Evolutionary conservation across 2,888 invertebrate genomes (phyloP).

Genomic region (Lithodes maja): DNA sequence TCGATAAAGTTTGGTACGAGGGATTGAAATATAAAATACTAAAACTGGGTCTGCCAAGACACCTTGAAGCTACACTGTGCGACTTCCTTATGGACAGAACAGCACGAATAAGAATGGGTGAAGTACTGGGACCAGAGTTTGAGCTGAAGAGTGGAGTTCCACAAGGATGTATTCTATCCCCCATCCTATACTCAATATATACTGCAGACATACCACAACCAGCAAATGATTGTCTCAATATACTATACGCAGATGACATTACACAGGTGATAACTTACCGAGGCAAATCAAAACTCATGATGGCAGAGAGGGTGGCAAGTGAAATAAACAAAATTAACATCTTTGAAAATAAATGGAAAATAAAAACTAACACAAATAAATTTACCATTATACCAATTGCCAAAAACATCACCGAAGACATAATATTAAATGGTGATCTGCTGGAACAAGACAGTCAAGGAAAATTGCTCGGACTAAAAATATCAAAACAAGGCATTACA

Average conservation of each 20-base stretch:
- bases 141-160: background rate
- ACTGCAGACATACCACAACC: background rate
- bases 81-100: slow-evolving; percentile 17
- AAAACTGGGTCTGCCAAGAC: background rate
- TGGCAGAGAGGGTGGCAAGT: background rate
- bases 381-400: background rate
- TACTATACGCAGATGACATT: slow-evolving; percentile 18
- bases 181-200: background rate
- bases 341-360: background rate
- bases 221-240: background rate
- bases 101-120: background rate
- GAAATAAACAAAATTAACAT: background rate
- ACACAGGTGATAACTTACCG: background rate
- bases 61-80: background rate
- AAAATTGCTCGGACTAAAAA: background rate
- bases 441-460: background rate
- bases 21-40: slow-evolving; percentile 26
- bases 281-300: background rate
- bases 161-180: background rate
- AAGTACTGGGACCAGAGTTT: background rate
- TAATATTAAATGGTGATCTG: background rate
- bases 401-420: background rate
- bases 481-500: background rate
- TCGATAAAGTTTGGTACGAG: slow-evolving; percentile 30
- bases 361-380: background rate